Base-by-base conservation (phyloP, 2,113 vertebrate genomes). In the Neopipo cinnamomea region DNA sequence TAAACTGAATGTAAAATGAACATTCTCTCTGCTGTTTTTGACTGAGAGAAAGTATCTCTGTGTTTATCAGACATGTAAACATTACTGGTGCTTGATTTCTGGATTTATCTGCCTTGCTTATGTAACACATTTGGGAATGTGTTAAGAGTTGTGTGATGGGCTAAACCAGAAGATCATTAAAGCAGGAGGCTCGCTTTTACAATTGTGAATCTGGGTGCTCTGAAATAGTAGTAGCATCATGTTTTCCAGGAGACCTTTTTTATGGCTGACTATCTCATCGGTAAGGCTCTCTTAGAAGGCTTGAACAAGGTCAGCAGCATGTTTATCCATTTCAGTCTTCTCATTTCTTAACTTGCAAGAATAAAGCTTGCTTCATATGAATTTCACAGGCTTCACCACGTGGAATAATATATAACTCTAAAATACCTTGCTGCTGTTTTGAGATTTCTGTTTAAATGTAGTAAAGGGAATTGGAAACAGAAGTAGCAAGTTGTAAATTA, bases 181-280 rank as follows among this genome's bases (percentile, higher is more conserved):
- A 96, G 94, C 86, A 88, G 71, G 90, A 93, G 66, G 30, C 31
- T 88, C 61, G 46, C 91, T 93, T 90, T 85, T 80, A 74, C 85
- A 85, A 96, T 96, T 77, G 85, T 92, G 89, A 92, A 94, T 88
- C 80, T 67, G 50, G 58, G 86, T 94, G 88, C 80, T 91, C 94
- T 96, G 96, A 96, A 95, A 97, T 96, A 95, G 94, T 65, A 96
- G 92, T 90, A 94, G 95, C 96, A 91, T 97, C 94, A 96, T 96
- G 92, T 95, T 97, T 97, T 97, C 96, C 96, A 91, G 49, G 93
- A 90, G 77, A 66, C 63, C 95, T 95, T 95, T 97, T 97, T 96
- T 93, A 95, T 96, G 94, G 87, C 14, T 75, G 95, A 95, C 95
- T 96, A 94, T 92, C 85, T 97, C 95, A 96, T 97, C 95, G 11